Conservation (phyloP, 2,113 vertebrate genomes). For the Australoheros scitulus region DNA sequence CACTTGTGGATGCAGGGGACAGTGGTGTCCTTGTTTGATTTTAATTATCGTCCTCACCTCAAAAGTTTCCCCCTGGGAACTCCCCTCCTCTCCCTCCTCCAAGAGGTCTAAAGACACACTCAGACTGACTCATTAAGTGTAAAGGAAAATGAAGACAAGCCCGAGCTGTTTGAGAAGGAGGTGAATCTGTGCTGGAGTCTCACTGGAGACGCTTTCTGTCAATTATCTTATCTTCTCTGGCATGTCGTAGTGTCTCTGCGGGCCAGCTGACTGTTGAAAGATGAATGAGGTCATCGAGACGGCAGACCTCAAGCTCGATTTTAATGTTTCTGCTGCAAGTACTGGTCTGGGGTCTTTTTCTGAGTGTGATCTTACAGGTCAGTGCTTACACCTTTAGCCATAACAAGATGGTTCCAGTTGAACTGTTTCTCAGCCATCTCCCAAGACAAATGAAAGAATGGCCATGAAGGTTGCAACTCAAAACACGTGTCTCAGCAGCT, state of each 20-base stretch:
- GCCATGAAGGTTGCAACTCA: constrained; percentile 50
- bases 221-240: constrained; percentile 50
- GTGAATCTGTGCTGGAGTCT: constrained; percentile 19
- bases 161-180: constrained; percentile 48
- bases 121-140: constrained; percentile 66
- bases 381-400: constrained; percentile 34
- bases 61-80: constrained; percentile 68
- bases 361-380: background rate
- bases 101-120: constrained; percentile 56
- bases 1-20: constrained; percentile 66
- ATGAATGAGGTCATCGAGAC: constrained; percentile 54
- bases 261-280: constrained; percentile 53
- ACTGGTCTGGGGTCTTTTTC: background rate
- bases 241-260: constrained; percentile 43
- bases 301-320: background rate
- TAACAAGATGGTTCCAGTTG: constrained; percentile 17
- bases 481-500: constrained; percentile 63
- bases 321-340: background rate
- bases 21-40: constrained; percentile 74
- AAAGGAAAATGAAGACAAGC: constrained; percentile 62
- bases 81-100: constrained; percentile 46
- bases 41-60: constrained; percentile 77
- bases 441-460: constrained; percentile 49
- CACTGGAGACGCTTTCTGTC: constrained; percentile 52
- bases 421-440: constrained; percentile 32